Conservation (phyloP, 2,888 invertebrate species). For the Pycnomerus fuliginosus region DNA sequence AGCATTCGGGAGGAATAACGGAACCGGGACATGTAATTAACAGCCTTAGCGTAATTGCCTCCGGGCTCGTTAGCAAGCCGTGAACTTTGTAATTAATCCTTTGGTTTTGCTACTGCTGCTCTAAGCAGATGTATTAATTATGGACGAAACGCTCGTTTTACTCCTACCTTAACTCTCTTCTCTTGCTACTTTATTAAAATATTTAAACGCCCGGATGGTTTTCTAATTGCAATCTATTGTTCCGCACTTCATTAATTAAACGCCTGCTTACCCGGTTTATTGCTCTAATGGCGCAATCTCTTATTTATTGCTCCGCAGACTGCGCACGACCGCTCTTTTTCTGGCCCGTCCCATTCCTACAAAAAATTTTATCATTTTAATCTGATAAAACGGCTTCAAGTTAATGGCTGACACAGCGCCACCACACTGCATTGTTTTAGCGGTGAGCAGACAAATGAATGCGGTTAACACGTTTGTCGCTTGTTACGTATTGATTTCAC, state of each 20-base stretch:
- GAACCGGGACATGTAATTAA: constrained; percentile 53
- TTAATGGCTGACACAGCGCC: constrained; percentile 44
- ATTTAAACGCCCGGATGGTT: constrained; percentile 36
- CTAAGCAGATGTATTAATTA: constrained; percentile 54
- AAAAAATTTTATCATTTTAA: no score
- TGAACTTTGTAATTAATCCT: constrained; percentile 57
- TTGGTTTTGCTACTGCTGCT: constrained; percentile 50
- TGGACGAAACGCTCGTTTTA: constrained; percentile 46
- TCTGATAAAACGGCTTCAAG: no score
- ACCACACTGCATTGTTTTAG: constrained; percentile 54
- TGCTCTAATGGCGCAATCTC: constrained; percentile 13
- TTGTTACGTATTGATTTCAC: constrained; percentile 53
- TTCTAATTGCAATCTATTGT: constrained; percentile 36
- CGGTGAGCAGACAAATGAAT: constrained; percentile 54
- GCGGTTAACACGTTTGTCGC: constrained; percentile 55
- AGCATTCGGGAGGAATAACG: constrained; percentile 31
- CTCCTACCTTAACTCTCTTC: constrained; percentile 29
- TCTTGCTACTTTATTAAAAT: constrained; percentile 37
- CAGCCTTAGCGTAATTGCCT: constrained; percentile 56
- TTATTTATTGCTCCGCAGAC: constrained; percentile 9
- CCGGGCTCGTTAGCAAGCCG: constrained; percentile 56
- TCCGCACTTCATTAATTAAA: constrained; percentile 23
- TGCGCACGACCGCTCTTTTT: background rate
- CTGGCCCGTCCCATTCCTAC: background rate
- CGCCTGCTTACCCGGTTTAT: constrained; percentile 8